These are phyloP conservation scores for Cataglyphis albicans DNA, from an alignment of 2,888 invertebrate genomes.

Conservation along the genomic window DNA sequence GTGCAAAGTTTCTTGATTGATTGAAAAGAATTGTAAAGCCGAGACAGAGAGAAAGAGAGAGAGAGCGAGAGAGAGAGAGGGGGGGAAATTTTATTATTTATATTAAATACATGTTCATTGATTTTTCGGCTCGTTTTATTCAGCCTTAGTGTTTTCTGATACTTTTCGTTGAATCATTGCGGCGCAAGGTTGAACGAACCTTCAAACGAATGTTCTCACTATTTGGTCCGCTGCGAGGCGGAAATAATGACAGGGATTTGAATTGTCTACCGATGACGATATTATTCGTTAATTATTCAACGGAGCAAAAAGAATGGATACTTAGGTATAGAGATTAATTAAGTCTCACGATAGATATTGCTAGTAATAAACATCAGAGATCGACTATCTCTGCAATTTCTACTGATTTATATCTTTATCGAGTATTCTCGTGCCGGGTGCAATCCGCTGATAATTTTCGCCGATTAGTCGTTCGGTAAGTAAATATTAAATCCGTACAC, in stretches of 20 bases:
- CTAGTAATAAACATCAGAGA: neutral
- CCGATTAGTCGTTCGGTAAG: neutral
- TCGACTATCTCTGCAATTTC: neutral
- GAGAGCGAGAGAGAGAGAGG: neutral
- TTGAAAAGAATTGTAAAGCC: neutral
- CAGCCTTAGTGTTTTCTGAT: constrained; percentile 40
- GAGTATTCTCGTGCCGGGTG: neutral
- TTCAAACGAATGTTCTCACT: constrained; percentile 48
- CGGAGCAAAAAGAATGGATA: neutral
- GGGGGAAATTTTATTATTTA: neutral
- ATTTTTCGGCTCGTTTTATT: neutral
- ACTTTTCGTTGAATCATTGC: constrained; percentile 44
- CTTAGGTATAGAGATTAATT: neutral
- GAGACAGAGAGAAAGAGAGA: neutral
- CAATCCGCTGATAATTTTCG: constrained; percentile 5
- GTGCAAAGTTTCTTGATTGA: neutral
- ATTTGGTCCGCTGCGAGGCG: neutral
- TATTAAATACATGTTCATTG: neutral
- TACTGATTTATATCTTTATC: constrained; percentile 9
- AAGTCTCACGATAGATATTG: neutral
- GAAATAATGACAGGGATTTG: neutral
- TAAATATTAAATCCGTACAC: neutral
- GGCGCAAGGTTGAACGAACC: constrained; percentile 70
- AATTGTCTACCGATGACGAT: neutral
- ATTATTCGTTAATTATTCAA: neutral